Conservation (phyloP, 1,140 invertebrate species). For the Venustaconcha ellipsiformis region DNA sequence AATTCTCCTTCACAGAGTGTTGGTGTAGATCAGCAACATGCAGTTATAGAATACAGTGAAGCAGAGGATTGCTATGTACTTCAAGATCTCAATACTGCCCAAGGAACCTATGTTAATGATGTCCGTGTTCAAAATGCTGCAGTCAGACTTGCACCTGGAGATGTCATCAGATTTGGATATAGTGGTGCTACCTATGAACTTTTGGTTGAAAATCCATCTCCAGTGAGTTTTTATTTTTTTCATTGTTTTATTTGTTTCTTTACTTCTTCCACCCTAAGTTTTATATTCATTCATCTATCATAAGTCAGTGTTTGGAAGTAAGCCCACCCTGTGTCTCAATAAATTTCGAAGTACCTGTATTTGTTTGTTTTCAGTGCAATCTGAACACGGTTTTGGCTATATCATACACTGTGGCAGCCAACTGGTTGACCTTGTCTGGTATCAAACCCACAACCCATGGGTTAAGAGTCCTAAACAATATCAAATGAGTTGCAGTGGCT, state of each 20-base stretch:
- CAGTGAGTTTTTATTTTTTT: constrained; percentile 40
- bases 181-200: constrained; percentile 60
- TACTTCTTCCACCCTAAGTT: not conserved
- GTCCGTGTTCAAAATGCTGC: constrained; percentile 68
- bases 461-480: no score
- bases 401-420: no score
- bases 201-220: constrained; percentile 51
- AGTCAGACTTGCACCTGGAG: constrained; percentile 65
- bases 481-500: no score
- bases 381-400: no score
- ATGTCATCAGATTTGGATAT: constrained; percentile 66
- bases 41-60: constrained; percentile 66
- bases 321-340: no score
- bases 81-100: constrained; percentile 67
- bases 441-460: no score
- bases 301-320: no score
- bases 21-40: constrained; percentile 66
- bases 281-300: not conserved
- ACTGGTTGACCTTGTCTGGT: no score
- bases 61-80: constrained; percentile 66
- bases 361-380: no score
- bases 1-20: constrained; percentile 45
- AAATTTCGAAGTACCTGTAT: no score
- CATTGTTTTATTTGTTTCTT: not conserved
- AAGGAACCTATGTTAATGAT: constrained; percentile 69